Conservation (phyloP, 1,140 invertebrate genomes). For the Conus betulinus region DNA sequence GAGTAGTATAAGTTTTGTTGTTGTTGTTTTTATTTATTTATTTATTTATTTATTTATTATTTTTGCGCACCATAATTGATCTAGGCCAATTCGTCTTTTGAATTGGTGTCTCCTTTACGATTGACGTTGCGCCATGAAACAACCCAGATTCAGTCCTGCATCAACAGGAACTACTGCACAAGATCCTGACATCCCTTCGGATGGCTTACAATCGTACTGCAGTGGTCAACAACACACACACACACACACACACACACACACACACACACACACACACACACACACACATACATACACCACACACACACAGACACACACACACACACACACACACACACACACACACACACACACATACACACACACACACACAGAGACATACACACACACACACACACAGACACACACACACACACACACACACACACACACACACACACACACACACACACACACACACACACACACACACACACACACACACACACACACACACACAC, state of each 20-base stretch:
- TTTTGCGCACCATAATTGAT: too few relatives aligned
- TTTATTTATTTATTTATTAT: too few relatives aligned
- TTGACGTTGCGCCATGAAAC: too few relatives aligned
- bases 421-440: constrained; percentile 6
- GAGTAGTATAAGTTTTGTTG: too few relatives aligned
- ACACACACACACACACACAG: not conserved
- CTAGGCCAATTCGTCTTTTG: too few relatives aligned
- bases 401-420: not conserved
- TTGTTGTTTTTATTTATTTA: too few relatives aligned
- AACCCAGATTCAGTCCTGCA: too few relatives aligned
- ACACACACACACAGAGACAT: not conserved
- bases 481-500: constrained; percentile 10
- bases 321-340: not conserved
- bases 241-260: constrained; percentile 10
- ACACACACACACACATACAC: not conserved
- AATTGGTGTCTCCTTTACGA: too few relatives aligned
- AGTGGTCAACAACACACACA: not conserved
- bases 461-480: constrained; percentile 10
- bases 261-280: not conserved
- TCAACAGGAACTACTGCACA: too few relatives aligned
- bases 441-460: not conserved
- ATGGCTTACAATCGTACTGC: too few relatives aligned
- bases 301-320: not conserved
- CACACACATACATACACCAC: not conserved
- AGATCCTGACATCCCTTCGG: too few relatives aligned